Percentiles rank a stretch among this genome's conserved stretches.
phyloP scores from a whole-genome alignment of 2,888 invertebrate species.

The Gymnocheta viridis region DNA sequence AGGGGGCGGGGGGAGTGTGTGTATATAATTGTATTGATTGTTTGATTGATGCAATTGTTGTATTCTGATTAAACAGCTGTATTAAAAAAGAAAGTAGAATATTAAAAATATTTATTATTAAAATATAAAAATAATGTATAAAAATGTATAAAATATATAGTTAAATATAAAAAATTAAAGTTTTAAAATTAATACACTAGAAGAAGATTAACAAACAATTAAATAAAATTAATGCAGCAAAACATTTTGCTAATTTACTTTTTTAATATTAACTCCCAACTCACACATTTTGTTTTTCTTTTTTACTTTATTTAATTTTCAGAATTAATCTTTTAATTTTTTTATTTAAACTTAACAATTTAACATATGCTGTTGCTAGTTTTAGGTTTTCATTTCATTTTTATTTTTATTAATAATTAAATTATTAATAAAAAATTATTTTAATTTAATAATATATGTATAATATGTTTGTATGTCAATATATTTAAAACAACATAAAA shows the following conservation, averaged over 20 bases:
- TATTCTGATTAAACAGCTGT: conserved; percentile 35
- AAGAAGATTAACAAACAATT: conserved; percentile 61
- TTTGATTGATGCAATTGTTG: conserved; percentile 51
- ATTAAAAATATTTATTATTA: conserved; percentile 25
- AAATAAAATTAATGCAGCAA: conserved; percentile 52
- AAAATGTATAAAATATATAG: conserved; percentile 43
- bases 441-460: conserved; percentile 23
- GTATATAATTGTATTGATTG: conserved; percentile 58
- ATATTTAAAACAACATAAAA: conserved; percentile 26
- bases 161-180: conserved; percentile 17
- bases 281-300: conserved; percentile 42
- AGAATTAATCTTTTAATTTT: conserved; percentile 30
- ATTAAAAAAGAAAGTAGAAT: not conserved
- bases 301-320: conserved; percentile 35
- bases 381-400: conserved; percentile 28
- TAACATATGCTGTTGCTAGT: conserved; percentile 65
- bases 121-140: conserved; percentile 16
- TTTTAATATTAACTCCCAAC: conserved; percentile 45
- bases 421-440: conserved; percentile 56
- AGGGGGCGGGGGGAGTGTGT: not conserved
- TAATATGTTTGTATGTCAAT: not conserved
- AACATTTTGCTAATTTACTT: conserved; percentile 48
- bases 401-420: conserved; percentile 58
- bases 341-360: conserved; percentile 67
- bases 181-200: conserved; percentile 29